Percentiles rank a stretch among this genome's conserved stretches.
Conservation (phyloP, 2,888 invertebrate genomes). For the Leptogaster cylindrica region DNA sequence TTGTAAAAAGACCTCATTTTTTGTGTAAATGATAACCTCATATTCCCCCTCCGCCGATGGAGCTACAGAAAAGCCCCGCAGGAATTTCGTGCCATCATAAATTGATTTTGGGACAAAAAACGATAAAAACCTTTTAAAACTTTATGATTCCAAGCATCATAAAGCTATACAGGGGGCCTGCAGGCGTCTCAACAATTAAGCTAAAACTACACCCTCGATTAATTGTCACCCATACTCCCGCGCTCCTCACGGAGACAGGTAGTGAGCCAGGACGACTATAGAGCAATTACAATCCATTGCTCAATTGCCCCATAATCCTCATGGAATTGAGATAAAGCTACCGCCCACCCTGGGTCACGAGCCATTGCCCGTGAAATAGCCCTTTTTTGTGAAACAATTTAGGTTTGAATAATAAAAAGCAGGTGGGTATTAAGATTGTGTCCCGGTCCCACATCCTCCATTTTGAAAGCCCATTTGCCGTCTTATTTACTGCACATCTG, state of each 20-base stretch:
- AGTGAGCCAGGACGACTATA: conserved; percentile 17
- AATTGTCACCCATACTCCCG: not conserved
- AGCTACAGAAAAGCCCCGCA: not conserved
- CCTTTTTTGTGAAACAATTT: conserved; percentile 42
- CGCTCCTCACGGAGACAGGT: not conserved
- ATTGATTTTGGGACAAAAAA: conserved; percentile 36
- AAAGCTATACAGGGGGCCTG: conserved; percentile 26
- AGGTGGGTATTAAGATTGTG: conserved; percentile 40
- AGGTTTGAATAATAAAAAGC: conserved; percentile 40
- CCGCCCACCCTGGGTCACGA: too few species aligned
- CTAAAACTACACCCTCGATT: conserved; percentile 32
- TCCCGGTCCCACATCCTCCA: conserved; percentile 10
- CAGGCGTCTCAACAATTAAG: conserved; percentile 32
- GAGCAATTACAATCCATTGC: conserved; percentile 25
- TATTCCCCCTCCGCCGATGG: not conserved
- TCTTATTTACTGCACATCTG: conserved; percentile 41
- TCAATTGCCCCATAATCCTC: conserved; percentile 33
- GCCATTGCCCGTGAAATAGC: too few species aligned
- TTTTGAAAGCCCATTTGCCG: conserved; percentile 20
- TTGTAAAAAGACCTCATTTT: conserved; percentile 24
- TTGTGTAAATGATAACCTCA: conserved; percentile 20
- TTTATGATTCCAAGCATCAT: conserved; percentile 35
- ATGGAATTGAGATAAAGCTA: conserved; percentile 35
- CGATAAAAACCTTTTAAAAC: conserved; percentile 30
- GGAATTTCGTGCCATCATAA: conserved; percentile 17